Evolutionary conservation across 2,888 invertebrate genomes (phyloP), one percentile per base, ranked within the genome.

Genomic region (Chironomus tentans): DNA sequence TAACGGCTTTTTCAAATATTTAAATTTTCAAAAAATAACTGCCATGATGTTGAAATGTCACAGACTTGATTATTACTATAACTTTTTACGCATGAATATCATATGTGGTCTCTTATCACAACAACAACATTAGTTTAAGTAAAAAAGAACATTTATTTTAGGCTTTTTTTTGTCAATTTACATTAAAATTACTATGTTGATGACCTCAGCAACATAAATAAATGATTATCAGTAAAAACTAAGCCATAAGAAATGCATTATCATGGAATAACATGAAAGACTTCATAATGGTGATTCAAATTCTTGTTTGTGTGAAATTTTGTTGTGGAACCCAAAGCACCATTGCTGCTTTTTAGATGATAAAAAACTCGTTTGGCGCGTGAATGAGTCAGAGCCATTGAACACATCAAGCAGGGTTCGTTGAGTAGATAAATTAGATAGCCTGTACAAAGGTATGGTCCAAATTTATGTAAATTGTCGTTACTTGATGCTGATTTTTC

Each of bases 301-400:
- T 91, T 90, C 62, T 88, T 86, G 4, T 93, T 85, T 2, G 89
- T 86, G 80, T 98, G 97, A 48, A 98, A 82, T 80, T 93, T 91
- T 3, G 90, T 88, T 76, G 84, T 85, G 1, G 90, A 90, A 0
- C 88, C 88, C 0, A 97, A 82, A 0, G 90, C 93, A 0, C 97
- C 97, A 76, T 86, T 85, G 0, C 83, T 82, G 77, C 87, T 86
- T 0, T 85, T 80, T 0, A 85, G 81, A 4, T 88, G 87, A 81
- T 91, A 97, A 82, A 97, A 97, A 2, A 97, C 89, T 77, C 93
- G 86, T 74, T 89, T 89, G 0, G 89, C 90, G 78, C 98, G 86
- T n/a, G 95, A 94, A 83, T 98, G 98, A 0, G 97, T 87, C 76
- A 98, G 85, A 0, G 93, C 97, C 98, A 98, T 98, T 0, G 95